phyloP scores from a whole-genome alignment of 2,797 vertebrate species.

The Typhlichthys eigenmanni region DNA sequence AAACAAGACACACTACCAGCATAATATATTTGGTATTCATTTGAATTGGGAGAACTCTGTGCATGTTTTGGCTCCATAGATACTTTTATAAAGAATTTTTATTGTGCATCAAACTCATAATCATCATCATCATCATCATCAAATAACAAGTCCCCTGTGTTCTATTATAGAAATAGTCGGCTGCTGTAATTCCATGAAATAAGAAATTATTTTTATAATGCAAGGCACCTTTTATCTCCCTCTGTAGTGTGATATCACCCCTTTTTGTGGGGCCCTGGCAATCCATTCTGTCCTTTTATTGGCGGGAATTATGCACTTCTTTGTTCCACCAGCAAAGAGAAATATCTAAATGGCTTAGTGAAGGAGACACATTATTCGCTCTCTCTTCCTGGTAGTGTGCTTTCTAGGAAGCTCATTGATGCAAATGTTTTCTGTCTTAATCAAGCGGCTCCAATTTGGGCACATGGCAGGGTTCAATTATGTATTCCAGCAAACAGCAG shows the following conservation, averaged over 20 bases:
- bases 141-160: background rate
- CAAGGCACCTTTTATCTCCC: conserved; percentile 29
- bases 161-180: background rate
- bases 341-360: conserved; percentile 13
- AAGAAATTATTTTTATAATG: conserved; percentile 18
- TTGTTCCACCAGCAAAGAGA: conserved; percentile 18
- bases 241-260: conserved; percentile 6
- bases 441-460: conserved; percentile 45
- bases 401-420: conserved; percentile 29
- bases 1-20: conserved; percentile 25
- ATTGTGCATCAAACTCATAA: no score
- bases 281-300: conserved; percentile 22
- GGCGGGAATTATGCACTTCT: conserved; percentile 12
- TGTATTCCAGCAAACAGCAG: conserved; percentile 33
- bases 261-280: conserved; percentile 11
- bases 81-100: no score
- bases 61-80: background rate
- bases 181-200: conserved; percentile 13
- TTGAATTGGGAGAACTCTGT: conserved; percentile 10
- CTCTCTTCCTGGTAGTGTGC: conserved; percentile 22
- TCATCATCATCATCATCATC: no score
- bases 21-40: conserved; percentile 2
- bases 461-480: conserved; percentile 61
- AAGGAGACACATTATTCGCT: conserved; percentile 18
- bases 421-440: conserved; percentile 41